Percentiles rank a stretch among this genome's conserved stretches.
Evolutionary conservation across 1,140 invertebrate species (phyloP).

Genomic region (Diprion similis): DNA sequence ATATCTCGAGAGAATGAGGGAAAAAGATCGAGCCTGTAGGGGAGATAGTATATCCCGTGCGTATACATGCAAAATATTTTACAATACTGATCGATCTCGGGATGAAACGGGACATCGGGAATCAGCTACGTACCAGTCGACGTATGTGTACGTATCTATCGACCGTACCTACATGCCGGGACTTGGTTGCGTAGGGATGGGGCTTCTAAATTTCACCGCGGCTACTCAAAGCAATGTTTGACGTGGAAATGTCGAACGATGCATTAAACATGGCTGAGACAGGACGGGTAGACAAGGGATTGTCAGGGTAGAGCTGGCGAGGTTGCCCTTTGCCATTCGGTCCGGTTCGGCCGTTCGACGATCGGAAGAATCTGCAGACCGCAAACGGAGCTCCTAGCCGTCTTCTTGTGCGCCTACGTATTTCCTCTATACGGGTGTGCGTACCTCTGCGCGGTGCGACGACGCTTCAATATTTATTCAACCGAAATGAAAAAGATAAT

Average conservation of each 20-base stretch:
- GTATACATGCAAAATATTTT: too few species aligned
- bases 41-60: too few species aligned
- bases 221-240: conserved; percentile 3
- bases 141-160: too few species aligned
- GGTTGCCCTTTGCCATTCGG: not conserved
- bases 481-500: not conserved
- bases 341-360: too few species aligned
- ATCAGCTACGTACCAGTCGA: too few species aligned
- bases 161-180: too few species aligned
- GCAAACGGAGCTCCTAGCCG: not conserved
- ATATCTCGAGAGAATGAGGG: too few species aligned
- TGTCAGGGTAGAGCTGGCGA: not conserved
- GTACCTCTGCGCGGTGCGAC: not conserved
- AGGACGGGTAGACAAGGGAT: not conserved
- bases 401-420: not conserved
- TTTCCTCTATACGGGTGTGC: not conserved
- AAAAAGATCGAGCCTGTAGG: too few species aligned
- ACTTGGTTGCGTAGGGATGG: not conserved
- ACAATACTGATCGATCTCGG: too few species aligned
- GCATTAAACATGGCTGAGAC: not conserved
- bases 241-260: not conserved
- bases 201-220: not conserved
- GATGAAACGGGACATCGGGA: too few species aligned
- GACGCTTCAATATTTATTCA: not conserved
- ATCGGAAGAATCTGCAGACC: not conserved